Percentiles rank a stretch among this genome's conserved stretches.
Conservation (phyloP, 2,113 vertebrate genomes). For the Menura novaehollandiae region DNA sequence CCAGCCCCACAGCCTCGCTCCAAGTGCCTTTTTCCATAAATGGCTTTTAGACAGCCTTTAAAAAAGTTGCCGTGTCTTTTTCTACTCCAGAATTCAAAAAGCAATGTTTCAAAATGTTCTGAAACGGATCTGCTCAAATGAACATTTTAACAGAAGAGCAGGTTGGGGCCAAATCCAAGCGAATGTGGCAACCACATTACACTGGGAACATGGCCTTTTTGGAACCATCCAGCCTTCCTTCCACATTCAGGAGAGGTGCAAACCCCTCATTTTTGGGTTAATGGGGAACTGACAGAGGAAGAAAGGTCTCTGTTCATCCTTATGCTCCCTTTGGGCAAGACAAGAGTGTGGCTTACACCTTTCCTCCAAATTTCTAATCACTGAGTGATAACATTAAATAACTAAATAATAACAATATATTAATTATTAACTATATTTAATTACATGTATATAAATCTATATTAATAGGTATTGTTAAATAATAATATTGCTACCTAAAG, state of each 20-base stretch:
- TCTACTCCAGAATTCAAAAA: not conserved
- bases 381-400: not conserved
- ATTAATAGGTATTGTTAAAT: rapidly evolving
- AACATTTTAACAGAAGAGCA: not conserved
- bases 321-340: not conserved
- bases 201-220: not conserved
- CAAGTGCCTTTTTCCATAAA: not conserved
- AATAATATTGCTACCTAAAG: not conserved
- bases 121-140: not conserved
- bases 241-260: rapidly evolving
- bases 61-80: rapidly evolving
- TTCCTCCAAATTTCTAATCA: not conserved
- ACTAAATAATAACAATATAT: not conserved
- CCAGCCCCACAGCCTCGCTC: not conserved
- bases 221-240: not conserved
- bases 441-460: too few relatives aligned
- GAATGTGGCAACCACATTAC: rapidly evolving
- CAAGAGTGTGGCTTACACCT: not conserved
- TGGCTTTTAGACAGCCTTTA: not conserved
- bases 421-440: not conserved
- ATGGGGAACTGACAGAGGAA: not conserved
- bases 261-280: not conserved
- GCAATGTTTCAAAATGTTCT: not conserved
- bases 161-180: not conserved
- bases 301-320: not conserved